Conservation (phyloP, 2,113 vertebrate genomes). For the Antigone vipio region DNA sequence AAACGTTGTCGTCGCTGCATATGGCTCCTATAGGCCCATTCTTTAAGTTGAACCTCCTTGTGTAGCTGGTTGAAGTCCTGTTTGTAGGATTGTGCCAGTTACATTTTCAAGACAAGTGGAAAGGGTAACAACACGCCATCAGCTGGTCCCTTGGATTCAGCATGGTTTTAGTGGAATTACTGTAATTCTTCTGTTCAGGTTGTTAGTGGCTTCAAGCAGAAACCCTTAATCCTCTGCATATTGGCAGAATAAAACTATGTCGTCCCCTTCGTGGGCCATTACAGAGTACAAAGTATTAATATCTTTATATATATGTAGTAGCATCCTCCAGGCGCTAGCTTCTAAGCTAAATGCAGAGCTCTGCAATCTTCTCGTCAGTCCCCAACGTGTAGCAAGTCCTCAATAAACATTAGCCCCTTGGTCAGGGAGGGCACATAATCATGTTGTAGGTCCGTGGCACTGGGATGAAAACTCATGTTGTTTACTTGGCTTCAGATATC, state of each 20-base stretch:
- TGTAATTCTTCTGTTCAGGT: constrained; percentile 45
- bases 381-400: neutral
- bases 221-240: constrained; percentile 48
- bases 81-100: neutral
- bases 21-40: neutral
- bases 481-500: neutral
- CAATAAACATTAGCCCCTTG: neutral
- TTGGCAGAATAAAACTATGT: constrained; percentile 47
- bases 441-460: accelerated
- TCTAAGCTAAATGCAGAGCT: neutral
- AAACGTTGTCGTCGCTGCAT: neutral
- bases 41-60: neutral
- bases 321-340: neutral
- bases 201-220: constrained; percentile 37
- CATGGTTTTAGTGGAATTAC: constrained; percentile 44
- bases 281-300: neutral
- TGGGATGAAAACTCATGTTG: neutral
- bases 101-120: neutral
- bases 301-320: neutral
- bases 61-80: accelerated
- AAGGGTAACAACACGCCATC: neutral
- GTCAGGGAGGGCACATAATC: neutral
- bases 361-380: neutral
- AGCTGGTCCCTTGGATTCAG: neutral
- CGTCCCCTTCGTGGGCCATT: neutral